Base-by-base conservation (phyloP, 2,888 invertebrate genomes). In the Osmoderma eremita region DNA sequence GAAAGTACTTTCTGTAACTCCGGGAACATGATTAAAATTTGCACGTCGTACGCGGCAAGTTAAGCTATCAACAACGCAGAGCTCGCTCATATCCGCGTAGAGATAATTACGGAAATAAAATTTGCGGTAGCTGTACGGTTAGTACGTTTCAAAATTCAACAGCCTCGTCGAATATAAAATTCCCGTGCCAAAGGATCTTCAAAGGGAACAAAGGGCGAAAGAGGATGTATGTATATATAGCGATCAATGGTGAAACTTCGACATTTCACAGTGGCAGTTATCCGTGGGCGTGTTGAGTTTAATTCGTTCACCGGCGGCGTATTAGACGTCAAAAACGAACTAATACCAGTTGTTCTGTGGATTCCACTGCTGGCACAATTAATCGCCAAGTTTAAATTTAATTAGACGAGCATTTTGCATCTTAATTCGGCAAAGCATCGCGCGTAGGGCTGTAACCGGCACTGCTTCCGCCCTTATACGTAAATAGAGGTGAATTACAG, bases 401-500 rank as follows among this genome's bases (percentile, higher is more conserved):
- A 58, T 58, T 58, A 58, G 42, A 58, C 58, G 2, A 58, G 45
- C 24, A 58, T 58, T 58, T 58, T 58, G 58, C 58, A 58, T 58
- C 58, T 58, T 58, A 58, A 58, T 58, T 58, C 58, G 58, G 42
- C 42, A 30, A 58, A 39, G 42, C 22, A 42, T 24, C 56, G 42
- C 24, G 24, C 36, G 42, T 42, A 42, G 4, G 10, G 42, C 22
- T 24, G 13, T 42, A 45, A 18, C 45, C 15, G 45, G 8, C 15
- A 42, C 45, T 42, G 45, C 45, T 45, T 24, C 42, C 58, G 42
- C 30, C 42, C 15, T 58, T 58, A 58, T 36, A 30, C 30, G 20
- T 22, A 42, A 58, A 58, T 24, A 45, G 45, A 45, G 17, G 15
- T 42, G 58, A 45, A 58, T 58, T 58, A 58, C 58, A 30, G 12